Evolutionary conservation across 2,888 invertebrate genomes (phyloP), one percentile per base, ranked within the genome.

Genomic region (Polia nebulosa): DNA sequence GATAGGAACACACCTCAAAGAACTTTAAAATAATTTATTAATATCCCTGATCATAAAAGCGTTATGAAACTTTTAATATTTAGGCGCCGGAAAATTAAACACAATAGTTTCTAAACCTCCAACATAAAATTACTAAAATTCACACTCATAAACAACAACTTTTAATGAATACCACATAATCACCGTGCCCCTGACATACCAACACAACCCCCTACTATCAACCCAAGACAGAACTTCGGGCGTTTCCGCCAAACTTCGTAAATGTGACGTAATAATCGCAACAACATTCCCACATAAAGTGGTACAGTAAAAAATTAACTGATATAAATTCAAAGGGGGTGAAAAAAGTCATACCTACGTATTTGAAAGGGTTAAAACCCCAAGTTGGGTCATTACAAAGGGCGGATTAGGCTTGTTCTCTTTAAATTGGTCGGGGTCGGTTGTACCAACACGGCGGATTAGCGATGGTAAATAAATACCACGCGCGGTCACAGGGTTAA

Each of bases 341-440:
- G 71, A 77, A 88, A 87, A 88, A 89, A 85, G 76, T 85, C 83
- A 60, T 71, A 67, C 58, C 53, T 74, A 47, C 53, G 36, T 59
- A 68, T 72, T 65, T 74, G 73, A 83, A 87, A 87, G 88, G 87
- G 85, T 84, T 81, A 52, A 58, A 75, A 73, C 72, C 75, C 78
- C 72, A 88, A 88, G 85, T 89, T 85, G 78, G 83, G 72, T 82
- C 85, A 88, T 91, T 89, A 90, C 85, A 87, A 88, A 86, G 87
- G 87, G 75, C 74, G 86, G 89, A 88, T 90, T 90, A 90, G 81
- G 83, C 84, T 82, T 86, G 89, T 88, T 88, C 86, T 76, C 88
- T 88, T 87, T 82, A 89, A 90, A 90, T 89, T 88, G 88, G 84
- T 84, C 74, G 76, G 78, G 80, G 79, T 68, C 84, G 78, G 79